These are phyloP conservation scores for Nothocercus nigrocapillus DNA, from an alignment of 2,113 vertebrate genomes.

Conservation along the genomic window DNA sequence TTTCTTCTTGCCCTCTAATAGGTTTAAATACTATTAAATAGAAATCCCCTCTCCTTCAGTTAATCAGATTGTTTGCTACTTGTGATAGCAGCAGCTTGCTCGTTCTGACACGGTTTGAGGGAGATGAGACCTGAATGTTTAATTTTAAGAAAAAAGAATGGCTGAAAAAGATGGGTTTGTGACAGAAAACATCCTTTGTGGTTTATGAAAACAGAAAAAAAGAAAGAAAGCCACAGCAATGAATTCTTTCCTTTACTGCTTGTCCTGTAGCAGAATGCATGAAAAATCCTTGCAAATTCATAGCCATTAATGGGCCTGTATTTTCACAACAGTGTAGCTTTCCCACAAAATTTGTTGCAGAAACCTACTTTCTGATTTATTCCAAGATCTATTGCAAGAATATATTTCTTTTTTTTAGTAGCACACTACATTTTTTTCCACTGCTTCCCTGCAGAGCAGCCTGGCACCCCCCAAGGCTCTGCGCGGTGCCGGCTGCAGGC, in stretches of 20 bases:
- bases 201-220: not conserved
- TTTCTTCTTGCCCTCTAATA: constrained; percentile 42
- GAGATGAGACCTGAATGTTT: constrained; percentile 12
- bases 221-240: not conserved
- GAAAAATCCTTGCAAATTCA: not conserved
- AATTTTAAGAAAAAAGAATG: constrained; percentile 18
- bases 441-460: not conserved
- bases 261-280: not conserved
- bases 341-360: not conserved
- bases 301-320: not conserved
- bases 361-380: not conserved
- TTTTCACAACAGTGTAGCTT: not conserved
- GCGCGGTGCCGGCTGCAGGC: constrained; percentile 31
- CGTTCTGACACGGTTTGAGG: constrained; percentile 18
- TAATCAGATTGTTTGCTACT: constrained; percentile 57
- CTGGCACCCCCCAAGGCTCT: constrained; percentile 25
- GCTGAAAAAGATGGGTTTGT: not conserved
- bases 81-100: not conserved
- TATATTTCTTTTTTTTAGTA: not conserved
- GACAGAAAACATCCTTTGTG: not conserved
- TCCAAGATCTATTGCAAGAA: not conserved
- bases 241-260: not conserved
- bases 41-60: constrained; percentile 35
- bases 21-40: constrained; percentile 42
- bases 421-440: not conserved